A percentile compares a stretch with the other conserved stretches of the same genome.
Conservation (phyloP, 1,140 invertebrate species). For the Zaprionus taronus region DNA sequence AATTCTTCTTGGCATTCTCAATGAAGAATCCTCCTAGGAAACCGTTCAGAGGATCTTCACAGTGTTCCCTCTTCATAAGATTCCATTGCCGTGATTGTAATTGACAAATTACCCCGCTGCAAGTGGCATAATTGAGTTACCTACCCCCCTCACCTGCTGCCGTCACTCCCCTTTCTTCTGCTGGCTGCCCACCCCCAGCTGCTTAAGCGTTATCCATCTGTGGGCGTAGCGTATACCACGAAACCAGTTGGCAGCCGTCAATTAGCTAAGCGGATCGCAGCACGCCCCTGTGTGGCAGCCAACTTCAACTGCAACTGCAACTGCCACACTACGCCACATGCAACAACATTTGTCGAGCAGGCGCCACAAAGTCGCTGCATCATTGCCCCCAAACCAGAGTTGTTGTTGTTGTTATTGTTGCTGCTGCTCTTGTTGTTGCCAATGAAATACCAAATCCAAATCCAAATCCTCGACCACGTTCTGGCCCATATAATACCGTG, state of each 20-base stretch:
- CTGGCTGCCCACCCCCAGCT: constrained; percentile 8
- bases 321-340: constrained; percentile 14
- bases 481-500: constrained; percentile 64
- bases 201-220: constrained; percentile 45
- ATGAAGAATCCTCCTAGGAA: background rate
- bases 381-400: constrained; percentile 45
- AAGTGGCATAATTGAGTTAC: constrained; percentile 77
- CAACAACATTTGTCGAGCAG: constrained; percentile 54
- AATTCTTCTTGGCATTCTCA: background rate
- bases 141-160: background rate
- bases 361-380: constrained; percentile 73
- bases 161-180: background rate
- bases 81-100: constrained; percentile 40
- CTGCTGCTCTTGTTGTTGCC: constrained; percentile 26
- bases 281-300: constrained; percentile 40
- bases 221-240: constrained; percentile 35
- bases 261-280: constrained; percentile 74
- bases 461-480: constrained; percentile 78
- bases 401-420: background rate
- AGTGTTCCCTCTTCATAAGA: no score
- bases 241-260: constrained; percentile 71
- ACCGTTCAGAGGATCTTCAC: background rate
- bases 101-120: constrained; percentile 74
- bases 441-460: constrained; percentile 71
- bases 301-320: constrained; percentile 13